Evolutionary conservation across 92 coral and sea anemone species (phyloP).

Genomic region (Metridium senile): DNA sequence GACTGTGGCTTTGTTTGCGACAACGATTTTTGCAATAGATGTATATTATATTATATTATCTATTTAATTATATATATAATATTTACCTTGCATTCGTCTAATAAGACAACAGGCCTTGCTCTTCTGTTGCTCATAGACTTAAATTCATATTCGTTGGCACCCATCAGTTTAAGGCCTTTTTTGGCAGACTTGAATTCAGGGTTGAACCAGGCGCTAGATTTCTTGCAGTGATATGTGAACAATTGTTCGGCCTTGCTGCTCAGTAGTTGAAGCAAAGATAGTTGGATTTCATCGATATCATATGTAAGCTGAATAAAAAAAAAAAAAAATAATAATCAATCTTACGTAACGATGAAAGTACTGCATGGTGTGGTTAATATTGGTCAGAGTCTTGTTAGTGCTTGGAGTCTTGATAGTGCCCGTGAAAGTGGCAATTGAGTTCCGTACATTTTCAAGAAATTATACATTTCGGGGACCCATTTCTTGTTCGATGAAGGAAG

Average conservation of each 20-base stretch:
- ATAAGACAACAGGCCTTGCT: constrained; percentile 61
- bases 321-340: not conserved
- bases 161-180: constrained; percentile 63
- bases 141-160: constrained; percentile 71
- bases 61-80: too few species aligned
- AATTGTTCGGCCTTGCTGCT: constrained; percentile 76
- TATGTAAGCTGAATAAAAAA: constrained; percentile 60
- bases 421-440: too few species aligned
- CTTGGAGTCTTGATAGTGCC: too few species aligned
- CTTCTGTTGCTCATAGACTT: constrained; percentile 54
- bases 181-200: constrained; percentile 27
- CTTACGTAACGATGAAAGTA: not conserved
- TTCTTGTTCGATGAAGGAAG: too few species aligned
- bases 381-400: too few species aligned
- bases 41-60: too few species aligned
- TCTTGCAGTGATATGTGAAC: constrained; percentile 74
- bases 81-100: constrained; percentile 90
- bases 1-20: too few species aligned
- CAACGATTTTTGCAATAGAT: too few species aligned
- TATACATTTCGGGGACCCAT: too few species aligned
- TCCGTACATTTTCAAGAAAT: too few species aligned
- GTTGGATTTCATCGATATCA: constrained; percentile 70
- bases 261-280: constrained; percentile 69
- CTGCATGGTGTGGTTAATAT: too few species aligned
- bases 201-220: constrained; percentile 82